phyloP scores from a whole-genome alignment of 2,797 vertebrate species.

The Sciaenops ocellatus region DNA sequence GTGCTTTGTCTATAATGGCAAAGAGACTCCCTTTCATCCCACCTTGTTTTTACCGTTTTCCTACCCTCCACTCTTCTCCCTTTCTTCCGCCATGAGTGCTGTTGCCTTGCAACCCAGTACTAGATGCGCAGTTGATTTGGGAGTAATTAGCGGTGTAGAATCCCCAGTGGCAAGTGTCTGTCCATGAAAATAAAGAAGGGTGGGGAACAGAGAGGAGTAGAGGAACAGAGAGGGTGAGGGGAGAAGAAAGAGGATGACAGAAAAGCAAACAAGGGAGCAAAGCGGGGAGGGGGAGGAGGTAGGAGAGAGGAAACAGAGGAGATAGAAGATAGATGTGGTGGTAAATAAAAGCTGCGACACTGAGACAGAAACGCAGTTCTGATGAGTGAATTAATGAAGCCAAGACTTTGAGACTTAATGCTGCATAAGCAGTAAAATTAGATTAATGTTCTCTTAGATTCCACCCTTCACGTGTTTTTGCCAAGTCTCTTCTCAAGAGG shows the following conservation, averaged over 20 bases:
- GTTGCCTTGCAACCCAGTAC: slow-evolving; percentile 71
- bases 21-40: slow-evolving; percentile 37
- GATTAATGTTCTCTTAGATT: slow-evolving; percentile 13
- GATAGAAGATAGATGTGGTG: slow-evolving; percentile 12
- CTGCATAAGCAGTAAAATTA: slow-evolving; percentile 16
- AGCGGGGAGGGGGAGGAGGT: slow-evolving; percentile 4
- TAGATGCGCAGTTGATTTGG: slow-evolving; percentile 71
- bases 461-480: slow-evolving; percentile 1
- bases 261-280: slow-evolving; percentile 40
- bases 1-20: slow-evolving; percentile 26
- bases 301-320: slow-evolving; percentile 4
- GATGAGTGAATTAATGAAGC: slow-evolving; percentile 7
- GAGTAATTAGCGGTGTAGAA: slow-evolving; percentile 82
- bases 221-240: slow-evolving; percentile 33
- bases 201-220: slow-evolving; percentile 24
- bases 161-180: slow-evolving; percentile 71
- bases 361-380: slow-evolving; percentile 8
- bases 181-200: slow-evolving; percentile 56
- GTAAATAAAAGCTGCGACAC: neutral
- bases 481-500: slow-evolving; percentile 14
- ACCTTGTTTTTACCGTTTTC: slow-evolving; percentile 27
- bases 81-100: slow-evolving; percentile 56
- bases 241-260: slow-evolving; percentile 16
- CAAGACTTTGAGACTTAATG: neutral
- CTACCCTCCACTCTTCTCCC: slow-evolving; percentile 46